phyloP scores from a whole-genome alignment of 2,888 invertebrate species.

The Hyles lineata region DNA sequence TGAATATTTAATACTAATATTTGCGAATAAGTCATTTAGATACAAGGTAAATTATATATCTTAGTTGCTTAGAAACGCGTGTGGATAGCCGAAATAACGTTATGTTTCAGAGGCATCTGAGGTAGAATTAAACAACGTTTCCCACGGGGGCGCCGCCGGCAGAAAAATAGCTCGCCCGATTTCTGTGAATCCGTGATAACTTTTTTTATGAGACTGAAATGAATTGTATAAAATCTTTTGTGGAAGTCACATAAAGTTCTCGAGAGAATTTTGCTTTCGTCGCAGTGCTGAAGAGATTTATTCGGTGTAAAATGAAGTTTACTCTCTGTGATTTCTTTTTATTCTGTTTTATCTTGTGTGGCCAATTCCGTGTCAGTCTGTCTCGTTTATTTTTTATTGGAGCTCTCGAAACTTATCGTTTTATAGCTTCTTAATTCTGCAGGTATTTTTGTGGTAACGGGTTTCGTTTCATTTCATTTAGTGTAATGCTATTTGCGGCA shows the following conservation, averaged over 20 bases:
- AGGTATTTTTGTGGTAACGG: not conserved
- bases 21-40: not conserved
- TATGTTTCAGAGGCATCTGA: conserved; percentile 55
- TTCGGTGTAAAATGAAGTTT: conserved; percentile 67
- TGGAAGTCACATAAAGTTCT: conserved; percentile 76
- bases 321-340: conserved; percentile 49
- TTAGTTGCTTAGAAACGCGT: conserved; percentile 1
- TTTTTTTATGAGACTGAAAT: conserved; percentile 80
- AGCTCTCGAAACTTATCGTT: conserved; percentile 21
- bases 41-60: not conserved
- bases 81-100: conserved; percentile 49
- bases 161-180: conserved; percentile 77
- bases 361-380: conserved; percentile 22
- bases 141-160: conserved; percentile 72
- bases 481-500: not conserved
- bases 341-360: conserved; percentile 32
- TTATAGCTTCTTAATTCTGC: conserved; percentile 26
- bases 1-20: not conserved
- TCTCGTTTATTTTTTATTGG: conserved; percentile 17
- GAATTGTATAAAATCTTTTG: conserved; percentile 81
- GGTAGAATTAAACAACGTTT: conserved; percentile 60
- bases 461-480: conserved; percentile 11
- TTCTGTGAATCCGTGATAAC: conserved; percentile 80
- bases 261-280: conserved; percentile 71
- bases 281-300: conserved; percentile 68